Evolutionary conservation across 2,888 invertebrate genomes (phyloP), one percentile per base, ranked within the genome.

Genomic region (Sarcophaga variegata): DNA sequence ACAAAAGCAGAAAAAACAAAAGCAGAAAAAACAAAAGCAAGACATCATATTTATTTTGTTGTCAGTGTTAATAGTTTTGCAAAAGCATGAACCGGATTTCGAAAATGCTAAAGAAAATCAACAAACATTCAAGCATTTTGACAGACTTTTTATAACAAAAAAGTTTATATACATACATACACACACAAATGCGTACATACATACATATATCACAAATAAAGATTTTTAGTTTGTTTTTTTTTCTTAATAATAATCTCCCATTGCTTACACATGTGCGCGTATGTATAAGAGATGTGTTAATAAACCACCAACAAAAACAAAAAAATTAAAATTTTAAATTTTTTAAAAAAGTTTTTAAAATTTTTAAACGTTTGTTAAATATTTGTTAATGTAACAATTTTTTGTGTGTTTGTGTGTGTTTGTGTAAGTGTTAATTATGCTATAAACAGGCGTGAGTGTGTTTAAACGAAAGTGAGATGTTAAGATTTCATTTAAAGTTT

Each of bases 1-100:
- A 10, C 37, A 37, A 37, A 37, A 70, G 63, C 22, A 37, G 0
- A 6, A 62, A 54, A 8, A 37, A 10, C 37, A 37, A 37, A 37
- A 70, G 63, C 22, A 37, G 0, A 6, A 62, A 54, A 66, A 81
- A 47, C 27, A 81, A 54, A 69, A 47, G 22, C 25, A 67, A 25
- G 25, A 74, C 54, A 75, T 20, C 71, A 66, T 60, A 11, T 66
- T 71, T 78, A 17, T 71, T 72, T 54, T 47, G 45, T 60, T 69
- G 70, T 83, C 71, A 77, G 79, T 80, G 79, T 76, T 79, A 72
- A 64, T 25, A 69, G 49, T 80, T 62, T 78, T 64, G 72, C 81
- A 67, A 85, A 72, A 69, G 20, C 76, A 47, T 80, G 80, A 87
- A 87, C 87, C 85, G 87, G 87, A 87, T 85, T 87, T 87, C 63